phyloP scores from a whole-genome alignment of 2,797 vertebrate genomes.

The Microctenopoma lineatum region DNA sequence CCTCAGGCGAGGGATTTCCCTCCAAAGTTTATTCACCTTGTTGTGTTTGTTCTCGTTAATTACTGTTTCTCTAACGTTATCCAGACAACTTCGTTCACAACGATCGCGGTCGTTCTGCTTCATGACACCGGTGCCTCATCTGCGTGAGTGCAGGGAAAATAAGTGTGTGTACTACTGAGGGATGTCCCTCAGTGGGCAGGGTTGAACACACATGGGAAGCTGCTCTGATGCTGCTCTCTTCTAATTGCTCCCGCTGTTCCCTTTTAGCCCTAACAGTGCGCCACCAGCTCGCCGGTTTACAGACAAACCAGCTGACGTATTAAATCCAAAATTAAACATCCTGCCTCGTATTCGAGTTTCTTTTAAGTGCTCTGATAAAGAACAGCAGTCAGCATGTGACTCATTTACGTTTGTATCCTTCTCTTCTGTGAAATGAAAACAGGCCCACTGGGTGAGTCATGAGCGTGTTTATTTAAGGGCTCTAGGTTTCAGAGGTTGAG shows the following conservation, averaged over 20 bases:
- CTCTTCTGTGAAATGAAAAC: not conserved
- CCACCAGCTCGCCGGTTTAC: conserved; percentile 7
- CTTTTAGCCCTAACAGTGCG: conserved; percentile 59
- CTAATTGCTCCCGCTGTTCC: conserved; percentile 61
- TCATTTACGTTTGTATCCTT: conserved; percentile 5
- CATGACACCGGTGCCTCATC: not conserved
- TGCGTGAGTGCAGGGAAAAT: not conserved
- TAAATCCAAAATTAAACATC: conserved; percentile 6
- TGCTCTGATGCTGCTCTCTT: conserved; percentile 33
- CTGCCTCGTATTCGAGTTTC: not conserved
- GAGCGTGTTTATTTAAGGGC: not conserved
- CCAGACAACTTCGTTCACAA: conserved; percentile 12
- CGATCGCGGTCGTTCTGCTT: conserved; percentile 24
- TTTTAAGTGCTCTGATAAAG: not conserved
- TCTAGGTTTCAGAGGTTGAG: not conserved
- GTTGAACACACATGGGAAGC: conserved; percentile 13
- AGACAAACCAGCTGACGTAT: conserved; percentile 4
- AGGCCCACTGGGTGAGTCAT: conserved; percentile 9
- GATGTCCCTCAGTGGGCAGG: conserved; percentile 14
- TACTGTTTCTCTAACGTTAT: conserved; percentile 24
- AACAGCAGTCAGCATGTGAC: conserved; percentile 3
- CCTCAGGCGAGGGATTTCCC: conserved; percentile 3
- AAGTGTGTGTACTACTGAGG: conserved; percentile 9
- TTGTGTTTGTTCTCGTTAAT: conserved; percentile 48
- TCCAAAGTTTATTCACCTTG: conserved; percentile 39